A percentile compares a stretch with the other conserved stretches of the same genome.
Evolutionary conservation across 2,797 vertebrate genomes (phyloP).

Genomic region (Falco novaeseelandiae): DNA sequence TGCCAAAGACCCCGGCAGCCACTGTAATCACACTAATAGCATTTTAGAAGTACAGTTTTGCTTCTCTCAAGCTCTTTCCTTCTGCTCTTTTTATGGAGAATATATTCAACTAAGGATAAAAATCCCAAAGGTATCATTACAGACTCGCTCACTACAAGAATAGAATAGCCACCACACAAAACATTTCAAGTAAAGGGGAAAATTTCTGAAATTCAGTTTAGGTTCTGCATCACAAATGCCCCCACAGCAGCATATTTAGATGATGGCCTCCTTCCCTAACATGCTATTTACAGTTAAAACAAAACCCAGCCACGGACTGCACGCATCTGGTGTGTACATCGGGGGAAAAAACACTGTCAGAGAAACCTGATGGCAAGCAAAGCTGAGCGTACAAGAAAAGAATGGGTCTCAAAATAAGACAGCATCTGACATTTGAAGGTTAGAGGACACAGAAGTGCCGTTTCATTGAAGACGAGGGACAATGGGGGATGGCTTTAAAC

Average conservation of each 20-base stretch:
- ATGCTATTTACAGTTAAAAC: background rate
- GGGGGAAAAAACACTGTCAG: background rate
- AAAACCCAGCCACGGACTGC: background rate
- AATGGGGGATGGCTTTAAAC: background rate
- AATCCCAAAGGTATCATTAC: rapidly evolving
- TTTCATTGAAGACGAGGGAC: rapidly evolving
- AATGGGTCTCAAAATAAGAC: background rate
- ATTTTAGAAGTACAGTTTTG: background rate
- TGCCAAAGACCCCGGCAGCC: background rate
- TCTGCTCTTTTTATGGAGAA: background rate
- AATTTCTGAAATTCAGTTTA: background rate
- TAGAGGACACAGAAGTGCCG: rapidly evolving
- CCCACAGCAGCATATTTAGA: background rate
- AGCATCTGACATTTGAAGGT: background rate
- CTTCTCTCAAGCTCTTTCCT: background rate
- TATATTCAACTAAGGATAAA: background rate
- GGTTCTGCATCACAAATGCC: background rate
- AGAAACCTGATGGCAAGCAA: background rate
- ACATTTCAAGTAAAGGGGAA: background rate
- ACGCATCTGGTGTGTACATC: background rate
- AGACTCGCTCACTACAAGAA: background rate
- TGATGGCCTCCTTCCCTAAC: background rate
- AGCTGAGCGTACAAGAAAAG: background rate
- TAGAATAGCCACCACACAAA: background rate
- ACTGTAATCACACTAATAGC: background rate